These are phyloP conservation scores for Chaetodon trifasciatus DNA, from an alignment of 2,797 vertebrate genomes.

Conservation along the genomic window DNA sequence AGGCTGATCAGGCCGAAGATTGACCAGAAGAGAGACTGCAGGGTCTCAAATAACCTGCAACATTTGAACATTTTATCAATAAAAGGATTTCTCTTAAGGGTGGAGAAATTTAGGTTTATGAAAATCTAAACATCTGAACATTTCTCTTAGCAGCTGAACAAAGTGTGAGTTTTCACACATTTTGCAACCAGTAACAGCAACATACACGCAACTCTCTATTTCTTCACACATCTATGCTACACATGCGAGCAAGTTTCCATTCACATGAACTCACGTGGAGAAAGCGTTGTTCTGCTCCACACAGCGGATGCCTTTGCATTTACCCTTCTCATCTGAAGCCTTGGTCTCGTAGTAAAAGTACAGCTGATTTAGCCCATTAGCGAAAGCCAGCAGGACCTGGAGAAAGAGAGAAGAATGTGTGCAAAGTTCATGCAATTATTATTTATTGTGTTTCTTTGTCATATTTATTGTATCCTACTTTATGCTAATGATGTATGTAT, in stretches of 20 bases:
- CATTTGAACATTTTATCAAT: background rate
- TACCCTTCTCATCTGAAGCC: conserved; percentile 79
- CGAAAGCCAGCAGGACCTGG: conserved; percentile 93
- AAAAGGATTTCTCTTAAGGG: background rate
- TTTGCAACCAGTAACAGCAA: background rate
- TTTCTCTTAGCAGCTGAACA: background rate
- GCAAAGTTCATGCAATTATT: background rate
- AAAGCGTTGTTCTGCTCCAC: conserved; percentile 98
- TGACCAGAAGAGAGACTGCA: conserved; percentile 99
- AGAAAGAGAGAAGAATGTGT: background rate
- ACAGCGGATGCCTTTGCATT: conserved; percentile 97
- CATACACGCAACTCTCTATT: background rate
- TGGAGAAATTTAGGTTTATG: background rate
- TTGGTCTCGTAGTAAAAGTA: conserved; percentile 97
- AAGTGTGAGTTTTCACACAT: conserved; percentile 26
- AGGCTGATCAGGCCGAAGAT: conserved; percentile 98
- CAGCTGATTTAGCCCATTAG: conserved; percentile 97
- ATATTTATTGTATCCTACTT: background rate
- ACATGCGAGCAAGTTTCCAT: background rate
- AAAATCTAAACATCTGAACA: background rate
- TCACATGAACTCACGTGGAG: conserved; percentile 92
- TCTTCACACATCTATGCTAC: conserved; percentile 24
- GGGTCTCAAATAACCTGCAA: conserved; percentile 96
- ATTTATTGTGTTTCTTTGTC: background rate
- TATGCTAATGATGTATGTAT: background rate